Evolutionary conservation across 2,113 vertebrate genomes (phyloP), one percentile per base, ranked within the genome.

Genomic region (Scortum barcoo): DNA sequence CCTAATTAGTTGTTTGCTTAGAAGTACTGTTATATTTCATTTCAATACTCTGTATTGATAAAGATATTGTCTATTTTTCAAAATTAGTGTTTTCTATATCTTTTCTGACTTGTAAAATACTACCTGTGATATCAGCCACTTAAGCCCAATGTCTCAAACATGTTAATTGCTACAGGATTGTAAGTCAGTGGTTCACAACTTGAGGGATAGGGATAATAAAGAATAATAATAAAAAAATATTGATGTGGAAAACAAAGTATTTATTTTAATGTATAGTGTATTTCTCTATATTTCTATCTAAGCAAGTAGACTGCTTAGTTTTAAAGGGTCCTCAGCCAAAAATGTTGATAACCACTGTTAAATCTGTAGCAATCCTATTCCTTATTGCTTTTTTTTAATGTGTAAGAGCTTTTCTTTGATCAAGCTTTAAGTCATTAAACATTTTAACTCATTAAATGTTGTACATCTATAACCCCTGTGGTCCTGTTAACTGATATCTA

Each of bases 111-210:
- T 75, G 22, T 71, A 61, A 71, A 74, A 36, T 78, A 63, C n/a
- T 38, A 11, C 76, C 30, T 80, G 44, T 68, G 76, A 85, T 80
- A 87, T 87, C 82, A 66, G 17, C 62, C 33, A 51, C 50, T 69
- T 28, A 33, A 72, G 24, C 78, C 38, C 38, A 36, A 36, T 22
- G 11, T 70, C 71, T 81, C 76, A 48, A 7, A 72, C 22, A 44
- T 44, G 19, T 30, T 38, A 10, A 56, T 56, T 19, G 6, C 63
- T 58, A 24, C 33, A 30, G 36, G 58, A 22, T 50, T 60, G 19
- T 68, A 33, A 14, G 50, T 58, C 13, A 60, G 30, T 54, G 50
- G 24, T 76, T 76, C n/a, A 26, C 24, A 76, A 56, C 51, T 38
- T 56, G 24, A 63, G 72, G 40, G 12, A 60, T 2, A 0, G 20